Percentiles rank a stretch among this genome's conserved stretches.
Evolutionary conservation across 2,888 invertebrate genomes (phyloP).

Genomic region (Dryocosmus kuriphilus): DNA sequence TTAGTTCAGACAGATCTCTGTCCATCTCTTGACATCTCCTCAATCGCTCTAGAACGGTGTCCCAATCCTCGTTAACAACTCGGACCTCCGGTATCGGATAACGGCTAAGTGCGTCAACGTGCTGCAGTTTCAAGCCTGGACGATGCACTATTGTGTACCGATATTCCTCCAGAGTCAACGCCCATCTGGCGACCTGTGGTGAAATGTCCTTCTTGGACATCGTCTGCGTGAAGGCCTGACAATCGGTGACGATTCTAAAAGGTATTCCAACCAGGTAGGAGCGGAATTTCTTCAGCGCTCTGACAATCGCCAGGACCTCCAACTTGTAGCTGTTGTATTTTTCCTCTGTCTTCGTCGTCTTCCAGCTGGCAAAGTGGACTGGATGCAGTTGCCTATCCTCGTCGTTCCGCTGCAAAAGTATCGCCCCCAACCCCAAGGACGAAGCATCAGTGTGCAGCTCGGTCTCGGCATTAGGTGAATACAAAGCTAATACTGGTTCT

Average conservation of each 20-base stretch:
- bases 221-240: no score
- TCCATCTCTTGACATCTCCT: no score
- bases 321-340: slow-evolving; percentile 61
- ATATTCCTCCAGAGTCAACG: neutral
- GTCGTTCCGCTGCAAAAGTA: no score
- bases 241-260: no score
- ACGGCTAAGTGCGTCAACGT: no score
- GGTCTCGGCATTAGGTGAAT: slow-evolving; percentile 42
- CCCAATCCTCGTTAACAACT: no score
- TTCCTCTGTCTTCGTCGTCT: slow-evolving; percentile 57
- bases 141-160: neutral
- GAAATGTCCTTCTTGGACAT: no score
- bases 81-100: no score
- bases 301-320: slow-evolving; percentile 62
- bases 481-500: slow-evolving; percentile 48
- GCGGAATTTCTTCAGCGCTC: slow-evolving; percentile 57
- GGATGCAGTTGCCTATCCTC: slow-evolving; percentile 57
- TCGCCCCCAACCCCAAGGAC: slow-evolving; percentile 56
- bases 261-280: no score
- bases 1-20: no score
- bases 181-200: slow-evolving; percentile 25
- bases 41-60: no score
- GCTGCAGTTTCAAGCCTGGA: no score
- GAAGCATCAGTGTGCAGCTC: slow-evolving; percentile 55
- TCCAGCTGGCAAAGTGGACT: slow-evolving; percentile 61